A percentile compares a stretch with the other conserved stretches of the same genome.
Conservation (phyloP, 2,888 invertebrate genomes). For the Parasteatoda lunata region DNA sequence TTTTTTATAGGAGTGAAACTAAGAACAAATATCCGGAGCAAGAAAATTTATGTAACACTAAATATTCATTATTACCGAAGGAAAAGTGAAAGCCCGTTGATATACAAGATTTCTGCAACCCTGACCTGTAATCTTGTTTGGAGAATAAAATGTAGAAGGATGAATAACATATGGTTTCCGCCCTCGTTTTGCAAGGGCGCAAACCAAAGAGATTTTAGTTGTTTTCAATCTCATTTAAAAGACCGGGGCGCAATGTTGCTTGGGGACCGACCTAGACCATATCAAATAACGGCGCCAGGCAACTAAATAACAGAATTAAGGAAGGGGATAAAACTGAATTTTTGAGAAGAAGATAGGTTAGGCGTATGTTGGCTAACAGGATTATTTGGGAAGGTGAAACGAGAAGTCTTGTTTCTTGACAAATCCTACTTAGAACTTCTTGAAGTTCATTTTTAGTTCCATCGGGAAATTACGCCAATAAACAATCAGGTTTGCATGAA, state of each 20-base stretch:
- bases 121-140: background rate
- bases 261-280: background rate
- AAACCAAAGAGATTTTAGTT: background rate
- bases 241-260: background rate
- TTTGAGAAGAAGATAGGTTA: background rate
- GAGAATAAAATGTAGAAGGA: background rate
- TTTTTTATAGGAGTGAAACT: no score
- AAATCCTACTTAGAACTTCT: background rate
- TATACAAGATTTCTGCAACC: background rate
- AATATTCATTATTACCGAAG: background rate
- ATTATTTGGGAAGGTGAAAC: background rate
- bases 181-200: background rate
- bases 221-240: conserved; percentile 3
- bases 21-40: no score
- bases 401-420: background rate
- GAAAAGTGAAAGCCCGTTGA: no score
- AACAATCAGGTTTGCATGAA: background rate
- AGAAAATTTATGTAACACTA: background rate
- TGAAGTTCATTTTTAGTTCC: background rate
- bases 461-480: background rate
- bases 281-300: background rate
- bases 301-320: conserved; percentile 1
- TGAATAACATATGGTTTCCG: background rate
- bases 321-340: background rate
- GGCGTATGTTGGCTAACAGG: background rate